Conservation (phyloP, 2,888 invertebrate genomes). For the Odontocolon sp. region DNA sequence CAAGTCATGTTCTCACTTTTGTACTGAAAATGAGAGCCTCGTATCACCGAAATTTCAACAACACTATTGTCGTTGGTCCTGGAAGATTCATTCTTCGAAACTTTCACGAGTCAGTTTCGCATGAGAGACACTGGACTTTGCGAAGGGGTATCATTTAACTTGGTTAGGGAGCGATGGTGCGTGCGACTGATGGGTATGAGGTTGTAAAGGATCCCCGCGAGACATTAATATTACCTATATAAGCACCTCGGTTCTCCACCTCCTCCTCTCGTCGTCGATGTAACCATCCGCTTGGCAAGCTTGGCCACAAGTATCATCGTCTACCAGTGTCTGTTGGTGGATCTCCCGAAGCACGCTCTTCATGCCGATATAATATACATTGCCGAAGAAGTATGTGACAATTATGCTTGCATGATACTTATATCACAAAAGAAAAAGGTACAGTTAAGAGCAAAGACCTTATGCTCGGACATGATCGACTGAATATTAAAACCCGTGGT, state of each 20-base stretch:
- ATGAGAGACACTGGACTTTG: slow-evolving; percentile 72
- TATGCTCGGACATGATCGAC: not conserved
- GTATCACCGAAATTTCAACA: not conserved
- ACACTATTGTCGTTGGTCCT: slow-evolving; percentile 3
- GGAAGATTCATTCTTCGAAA: not conserved
- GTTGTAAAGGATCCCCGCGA: slow-evolving; percentile 75
- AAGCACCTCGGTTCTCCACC: slow-evolving; percentile 62
- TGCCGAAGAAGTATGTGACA: slow-evolving; percentile 34
- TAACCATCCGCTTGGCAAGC: slow-evolving; percentile 13
- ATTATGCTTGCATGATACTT: slow-evolving; percentile 18
- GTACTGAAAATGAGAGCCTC: not conserved
- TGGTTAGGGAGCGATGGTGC: slow-evolving; percentile 75
- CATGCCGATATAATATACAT: slow-evolving; percentile 13
- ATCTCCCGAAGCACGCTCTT: slow-evolving; percentile 10
- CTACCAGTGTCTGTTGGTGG: not conserved
- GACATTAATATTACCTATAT: slow-evolving; percentile 76
- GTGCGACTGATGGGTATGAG: slow-evolving; percentile 76
- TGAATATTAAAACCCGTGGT: not conserved
- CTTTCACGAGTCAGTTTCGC: not conserved
- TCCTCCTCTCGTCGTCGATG: slow-evolving; percentile 30
- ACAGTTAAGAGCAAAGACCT: not conserved
- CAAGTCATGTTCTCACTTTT: not conserved
- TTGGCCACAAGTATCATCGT: not conserved
- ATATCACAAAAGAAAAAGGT: slow-evolving; percentile 7
- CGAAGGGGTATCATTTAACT: slow-evolving; percentile 75